Percentiles rank a stretch among this genome's conserved stretches.
phyloP scores from a whole-genome alignment of 2,888 invertebrate genomes.

The Synanthedon formicaeformis region DNA sequence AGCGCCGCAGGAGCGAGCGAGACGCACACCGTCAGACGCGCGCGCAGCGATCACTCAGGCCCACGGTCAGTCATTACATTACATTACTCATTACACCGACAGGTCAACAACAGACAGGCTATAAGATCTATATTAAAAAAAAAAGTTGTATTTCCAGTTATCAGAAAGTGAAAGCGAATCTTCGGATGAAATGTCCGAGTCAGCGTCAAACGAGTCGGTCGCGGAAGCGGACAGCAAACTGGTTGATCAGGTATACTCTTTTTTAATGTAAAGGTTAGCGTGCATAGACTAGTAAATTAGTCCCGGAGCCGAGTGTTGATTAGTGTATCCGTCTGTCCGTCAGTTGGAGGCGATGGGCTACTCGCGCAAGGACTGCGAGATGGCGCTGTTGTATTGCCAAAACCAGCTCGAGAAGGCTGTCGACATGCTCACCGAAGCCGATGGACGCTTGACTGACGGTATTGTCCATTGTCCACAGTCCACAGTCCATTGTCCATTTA shows the following conservation, averaged over 20 bases:
- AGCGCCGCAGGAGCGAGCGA: constrained; percentile 63
- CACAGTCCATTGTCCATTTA: too few relatives aligned
- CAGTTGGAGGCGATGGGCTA: constrained; percentile 75
- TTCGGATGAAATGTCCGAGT: constrained; percentile 21
- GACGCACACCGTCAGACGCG: constrained; percentile 33
- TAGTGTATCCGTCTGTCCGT: too few relatives aligned
- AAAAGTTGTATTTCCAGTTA: constrained; percentile 15
- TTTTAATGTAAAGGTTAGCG: too few relatives aligned
- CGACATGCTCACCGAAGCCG: constrained; percentile 65
- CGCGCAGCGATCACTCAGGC: constrained; percentile 19
- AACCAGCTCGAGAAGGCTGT: constrained; percentile 72
- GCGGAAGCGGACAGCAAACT: constrained; percentile 36
- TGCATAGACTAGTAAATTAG: too few relatives aligned
- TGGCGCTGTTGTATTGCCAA: constrained; percentile 62
- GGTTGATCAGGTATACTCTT: constrained; percentile 32
- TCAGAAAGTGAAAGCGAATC: constrained; percentile 22
- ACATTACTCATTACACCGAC: too few relatives aligned
- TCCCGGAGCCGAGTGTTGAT: too few relatives aligned
- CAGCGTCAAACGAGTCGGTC: constrained; percentile 29
- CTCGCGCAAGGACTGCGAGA: constrained; percentile 52
- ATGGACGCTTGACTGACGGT: constrained; percentile 26
- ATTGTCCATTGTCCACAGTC: too few relatives aligned
- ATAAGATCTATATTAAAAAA: constrained; percentile 6
- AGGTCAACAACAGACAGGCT: too few relatives aligned
- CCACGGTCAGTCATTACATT: constrained; percentile 8